phyloP scores from a whole-genome alignment of 2,113 vertebrate genomes.

The Chroicocephalus ridibundus region DNA sequence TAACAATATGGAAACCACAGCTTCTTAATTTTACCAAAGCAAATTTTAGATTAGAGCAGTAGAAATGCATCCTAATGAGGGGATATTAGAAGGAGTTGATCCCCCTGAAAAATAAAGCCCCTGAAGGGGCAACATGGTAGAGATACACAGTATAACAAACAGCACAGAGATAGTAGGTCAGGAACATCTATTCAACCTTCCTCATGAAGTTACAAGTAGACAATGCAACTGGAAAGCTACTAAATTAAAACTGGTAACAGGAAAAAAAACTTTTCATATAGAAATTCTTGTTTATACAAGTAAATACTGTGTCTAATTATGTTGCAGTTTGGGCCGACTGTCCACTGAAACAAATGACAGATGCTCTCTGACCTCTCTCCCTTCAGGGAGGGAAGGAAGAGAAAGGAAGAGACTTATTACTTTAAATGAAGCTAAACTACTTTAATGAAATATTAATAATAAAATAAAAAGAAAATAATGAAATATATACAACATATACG shows the following conservation, averaged over 20 bases:
- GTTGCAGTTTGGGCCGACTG: not conserved
- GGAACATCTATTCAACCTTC: not conserved
- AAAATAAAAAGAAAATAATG: not conserved
- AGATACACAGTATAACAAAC: not conserved
- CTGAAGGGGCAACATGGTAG: not conserved
- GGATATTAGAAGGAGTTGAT: not conserved
- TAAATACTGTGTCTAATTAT: not conserved
- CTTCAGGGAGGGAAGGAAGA: not conserved
- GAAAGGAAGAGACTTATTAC: not conserved
- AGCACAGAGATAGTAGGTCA: constrained; percentile 10
- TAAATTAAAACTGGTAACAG: not conserved
- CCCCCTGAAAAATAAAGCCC: not conserved
- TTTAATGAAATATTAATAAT: not conserved
- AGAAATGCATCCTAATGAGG: not conserved
- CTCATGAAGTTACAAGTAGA: not conserved
- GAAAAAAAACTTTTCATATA: not conserved
- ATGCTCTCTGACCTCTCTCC: not conserved
- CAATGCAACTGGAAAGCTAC: not conserved
- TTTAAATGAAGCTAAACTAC: not conserved
- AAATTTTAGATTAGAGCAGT: not conserved
- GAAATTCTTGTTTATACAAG: not conserved
- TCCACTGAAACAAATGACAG: not conserved
- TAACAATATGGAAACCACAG: not conserved
- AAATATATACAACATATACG: not conserved
- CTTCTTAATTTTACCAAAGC: not conserved